Conservation (phyloP, 2,797 vertebrate species). For the Schizopygopsis pylzovi region DNA sequence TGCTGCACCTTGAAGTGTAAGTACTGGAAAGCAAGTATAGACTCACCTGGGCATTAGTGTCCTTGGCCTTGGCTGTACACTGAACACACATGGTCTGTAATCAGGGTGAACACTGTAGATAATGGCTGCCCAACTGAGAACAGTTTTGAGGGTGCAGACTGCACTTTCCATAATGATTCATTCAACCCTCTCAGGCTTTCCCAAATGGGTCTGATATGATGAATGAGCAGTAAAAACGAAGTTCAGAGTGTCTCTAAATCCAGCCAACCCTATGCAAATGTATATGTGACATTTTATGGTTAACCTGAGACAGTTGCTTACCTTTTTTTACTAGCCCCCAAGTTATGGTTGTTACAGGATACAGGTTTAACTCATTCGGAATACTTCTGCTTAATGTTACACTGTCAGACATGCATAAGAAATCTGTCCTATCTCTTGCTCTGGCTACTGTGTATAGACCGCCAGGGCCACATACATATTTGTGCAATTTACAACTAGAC, state of each 20-base stretch:
- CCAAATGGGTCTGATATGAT: conserved; percentile 35
- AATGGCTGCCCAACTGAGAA: conserved; percentile 28
- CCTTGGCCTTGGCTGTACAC: conserved; percentile 8
- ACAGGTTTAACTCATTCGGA: too few relatives aligned
- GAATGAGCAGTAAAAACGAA: conserved; percentile 5
- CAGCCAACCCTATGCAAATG: conserved; percentile 1
- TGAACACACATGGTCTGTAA: conserved; percentile 17
- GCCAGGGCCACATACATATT: too few relatives aligned
- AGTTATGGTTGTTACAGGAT: not conserved
- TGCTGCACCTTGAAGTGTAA: conserved; percentile 22
- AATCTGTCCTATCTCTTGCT: too few relatives aligned
- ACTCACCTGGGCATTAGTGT: conserved; percentile 22
- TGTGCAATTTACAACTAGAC: too few relatives aligned
- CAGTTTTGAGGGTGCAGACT: conserved; percentile 24
- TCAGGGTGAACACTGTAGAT: conserved; percentile 11
- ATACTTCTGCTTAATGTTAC: too few relatives aligned
- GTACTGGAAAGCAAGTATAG: not conserved
- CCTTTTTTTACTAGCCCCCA: not conserved
- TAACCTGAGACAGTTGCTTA: conserved; percentile 8
- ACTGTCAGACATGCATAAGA: too few relatives aligned
- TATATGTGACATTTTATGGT: conserved; percentile 9
- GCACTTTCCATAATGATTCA: conserved; percentile 24
- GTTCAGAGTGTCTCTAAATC: not conserved
- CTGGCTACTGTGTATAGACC: too few relatives aligned
- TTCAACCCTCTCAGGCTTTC: conserved; percentile 29